Conservation (phyloP, 30 jellyfish, hydroid and myxozoan species). For the Chrysaora quinquecirrha region DNA sequence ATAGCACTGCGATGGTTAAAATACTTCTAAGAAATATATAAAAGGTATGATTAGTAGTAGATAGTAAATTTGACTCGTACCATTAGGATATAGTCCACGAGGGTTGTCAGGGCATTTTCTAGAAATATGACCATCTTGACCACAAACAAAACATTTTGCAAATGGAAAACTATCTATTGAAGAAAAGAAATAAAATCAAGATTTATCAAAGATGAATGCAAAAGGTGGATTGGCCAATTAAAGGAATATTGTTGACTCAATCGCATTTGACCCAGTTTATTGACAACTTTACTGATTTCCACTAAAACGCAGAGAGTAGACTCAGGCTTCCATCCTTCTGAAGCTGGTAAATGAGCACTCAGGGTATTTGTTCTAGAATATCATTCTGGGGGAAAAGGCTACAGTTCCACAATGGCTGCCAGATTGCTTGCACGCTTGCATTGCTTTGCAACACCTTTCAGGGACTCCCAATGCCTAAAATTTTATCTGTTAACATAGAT, state of each 20-base stretch:
- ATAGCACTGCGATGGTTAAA: too few species aligned
- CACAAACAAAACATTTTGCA: conserved; percentile 93
- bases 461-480: not conserved
- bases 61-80: too few species aligned
- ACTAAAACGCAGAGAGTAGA: too few species aligned
- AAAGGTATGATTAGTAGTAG: too few species aligned
- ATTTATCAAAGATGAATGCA: not conserved
- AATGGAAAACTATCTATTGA: conserved; percentile 73
- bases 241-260: not conserved
- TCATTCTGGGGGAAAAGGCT: too few species aligned
- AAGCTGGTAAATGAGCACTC: too few species aligned
- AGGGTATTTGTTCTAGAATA: too few species aligned
- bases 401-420: too few species aligned
- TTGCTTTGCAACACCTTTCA: not conserved
- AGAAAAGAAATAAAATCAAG: not conserved
- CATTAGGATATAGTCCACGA: conserved; percentile 91
- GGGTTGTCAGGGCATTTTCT: conserved; percentile 96
- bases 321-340: too few species aligned
- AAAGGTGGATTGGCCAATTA: conserved; percentile 9
- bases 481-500: not conserved
- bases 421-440: too few species aligned
- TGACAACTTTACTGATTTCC: too few species aligned
- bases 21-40: too few species aligned
- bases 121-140: conserved; percentile 86
- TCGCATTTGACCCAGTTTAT: not conserved